These are phyloP conservation scores for Thunnus maccoyii DNA, from an alignment of 2,113 vertebrate genomes.

Conservation along the genomic window DNA sequence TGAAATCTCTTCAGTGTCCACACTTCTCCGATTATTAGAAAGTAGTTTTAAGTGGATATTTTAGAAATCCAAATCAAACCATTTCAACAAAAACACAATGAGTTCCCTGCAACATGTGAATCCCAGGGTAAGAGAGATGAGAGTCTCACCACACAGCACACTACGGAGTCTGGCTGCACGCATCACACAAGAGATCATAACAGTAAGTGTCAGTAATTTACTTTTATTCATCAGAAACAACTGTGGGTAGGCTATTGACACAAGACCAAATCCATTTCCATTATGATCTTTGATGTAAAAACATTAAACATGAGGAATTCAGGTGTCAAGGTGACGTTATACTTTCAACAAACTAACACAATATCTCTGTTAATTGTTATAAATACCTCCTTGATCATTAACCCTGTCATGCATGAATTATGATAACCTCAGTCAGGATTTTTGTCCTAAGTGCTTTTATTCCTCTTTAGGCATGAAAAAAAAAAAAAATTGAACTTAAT, in stretches of 20 bases:
- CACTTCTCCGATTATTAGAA: neutral
- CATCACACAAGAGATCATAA: constrained; percentile 30
- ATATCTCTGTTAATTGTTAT: too few relatives aligned
- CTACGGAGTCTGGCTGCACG: constrained; percentile 40
- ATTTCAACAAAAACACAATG: constrained; percentile 10
- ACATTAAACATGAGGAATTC: too few relatives aligned
- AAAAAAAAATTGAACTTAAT: too few relatives aligned
- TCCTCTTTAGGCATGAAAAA: too few relatives aligned
- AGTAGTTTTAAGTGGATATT: neutral
- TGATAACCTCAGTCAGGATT: too few relatives aligned
- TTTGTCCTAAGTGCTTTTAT: too few relatives aligned
- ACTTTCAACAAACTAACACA: too few relatives aligned
- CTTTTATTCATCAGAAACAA: neutral
- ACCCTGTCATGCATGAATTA: too few relatives aligned
- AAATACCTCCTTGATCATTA: too few relatives aligned
- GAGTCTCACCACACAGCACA: neutral
- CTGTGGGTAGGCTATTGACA: neutral
- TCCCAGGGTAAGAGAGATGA: constrained; percentile 48
- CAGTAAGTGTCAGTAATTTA: neutral
- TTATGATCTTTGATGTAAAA: too few relatives aligned
- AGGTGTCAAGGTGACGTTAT: too few relatives aligned
- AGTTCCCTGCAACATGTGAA: constrained; percentile 52
- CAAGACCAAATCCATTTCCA: too few relatives aligned
- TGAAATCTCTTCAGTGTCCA: neutral
- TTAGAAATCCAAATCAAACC: neutral